Evolutionary conservation across 1,140 invertebrate genomes (phyloP).

Genomic region (Macrocentrus cingulum): DNA sequence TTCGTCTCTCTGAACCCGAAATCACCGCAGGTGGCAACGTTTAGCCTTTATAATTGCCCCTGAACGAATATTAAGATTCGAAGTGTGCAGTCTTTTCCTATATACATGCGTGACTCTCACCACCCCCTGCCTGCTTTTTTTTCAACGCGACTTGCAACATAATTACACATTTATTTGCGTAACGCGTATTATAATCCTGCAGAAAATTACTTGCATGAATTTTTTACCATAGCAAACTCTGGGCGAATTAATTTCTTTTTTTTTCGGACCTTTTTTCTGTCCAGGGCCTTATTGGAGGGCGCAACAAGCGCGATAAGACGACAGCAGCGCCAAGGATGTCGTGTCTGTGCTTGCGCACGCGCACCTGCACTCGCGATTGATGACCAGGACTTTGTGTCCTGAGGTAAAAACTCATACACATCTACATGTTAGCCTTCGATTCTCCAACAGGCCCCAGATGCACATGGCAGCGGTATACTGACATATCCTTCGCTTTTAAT

Average conservation of each 20-base stretch:
- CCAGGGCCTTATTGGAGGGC: neutral
- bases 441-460: constrained; percentile 18
- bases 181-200: neutral
- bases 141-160: neutral
- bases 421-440: neutral
- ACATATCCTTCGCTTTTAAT: constrained; percentile 31
- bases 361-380: constrained; percentile 31
- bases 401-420: neutral
- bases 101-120: constrained; percentile 7
- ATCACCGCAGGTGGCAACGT: constrained; percentile 39
- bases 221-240: neutral
- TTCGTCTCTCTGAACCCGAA: constrained; percentile 15
- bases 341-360: no score
- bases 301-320: no score
- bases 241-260: neutral
- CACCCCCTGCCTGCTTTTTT: neutral
- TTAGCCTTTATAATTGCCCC: constrained; percentile 40
- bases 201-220: constrained; percentile 8
- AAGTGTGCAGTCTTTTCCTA: constrained; percentile 1
- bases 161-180: constrained; percentile 19
- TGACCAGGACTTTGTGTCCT: constrained; percentile 23
- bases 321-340: no score
- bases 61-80: constrained; percentile 37
- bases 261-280: neutral
- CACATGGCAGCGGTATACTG: constrained; percentile 28